These are phyloP conservation scores for Penaeus japonicus DNA, from an alignment of 1,140 invertebrate species.

Conservation along the genomic window DNA sequence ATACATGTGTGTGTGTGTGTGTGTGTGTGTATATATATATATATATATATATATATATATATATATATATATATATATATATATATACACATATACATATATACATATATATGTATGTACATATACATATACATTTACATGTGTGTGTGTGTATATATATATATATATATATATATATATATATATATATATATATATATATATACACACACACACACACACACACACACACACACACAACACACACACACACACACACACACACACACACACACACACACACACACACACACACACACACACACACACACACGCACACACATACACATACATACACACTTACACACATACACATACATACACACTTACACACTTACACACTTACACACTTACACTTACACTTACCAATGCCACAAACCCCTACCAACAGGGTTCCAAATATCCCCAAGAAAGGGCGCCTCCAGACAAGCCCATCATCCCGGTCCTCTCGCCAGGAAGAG, in stretches of 20 bases:
- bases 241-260: not conserved
- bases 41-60: not conserved
- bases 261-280: no score
- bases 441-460: no score
- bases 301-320: no score
- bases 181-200: not conserved
- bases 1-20: no score
- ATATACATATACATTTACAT: conserved; percentile 2
- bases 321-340: not conserved
- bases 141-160: no score
- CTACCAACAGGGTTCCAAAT: no score
- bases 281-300: no score
- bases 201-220: not conserved
- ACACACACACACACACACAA: not conserved
- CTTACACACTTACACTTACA: not conserved
- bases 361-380: not conserved
- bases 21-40: not conserved
- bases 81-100: not conserved
- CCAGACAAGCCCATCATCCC: not conserved
- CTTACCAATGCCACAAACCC: not conserved
- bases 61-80: not conserved
- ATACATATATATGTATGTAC: conserved; percentile 10
- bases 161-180: not conserved
- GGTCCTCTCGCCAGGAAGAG: not conserved
- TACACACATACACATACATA: not conserved